Evolutionary conservation across 2,113 vertebrate species (phyloP).

Genomic region (Actinemys pallida): DNA sequence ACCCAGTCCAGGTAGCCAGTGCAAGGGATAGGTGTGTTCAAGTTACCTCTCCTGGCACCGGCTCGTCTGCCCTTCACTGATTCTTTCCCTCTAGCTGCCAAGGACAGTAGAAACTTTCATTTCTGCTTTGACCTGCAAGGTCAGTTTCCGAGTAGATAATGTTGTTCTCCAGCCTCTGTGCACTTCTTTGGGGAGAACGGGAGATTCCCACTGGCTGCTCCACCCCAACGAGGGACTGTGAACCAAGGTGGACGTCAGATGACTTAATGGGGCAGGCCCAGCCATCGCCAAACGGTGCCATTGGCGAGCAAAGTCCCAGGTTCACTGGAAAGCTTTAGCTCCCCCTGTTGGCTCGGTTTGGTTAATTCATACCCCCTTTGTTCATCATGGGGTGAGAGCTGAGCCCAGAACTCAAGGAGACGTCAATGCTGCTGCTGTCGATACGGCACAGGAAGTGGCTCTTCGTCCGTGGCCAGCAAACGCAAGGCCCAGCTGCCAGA

Average conservation of each 20-base stretch:
- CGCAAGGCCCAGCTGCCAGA: accelerated
- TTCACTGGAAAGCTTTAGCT: not conserved
- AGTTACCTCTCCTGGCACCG: accelerated
- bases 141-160: accelerated
- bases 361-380: not conserved
- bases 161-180: accelerated
- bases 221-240: accelerated
- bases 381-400: accelerated
- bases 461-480: not conserved
- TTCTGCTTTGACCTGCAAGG: not conserved
- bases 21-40: not conserved
- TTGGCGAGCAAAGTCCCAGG: not conserved
- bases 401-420: accelerated
- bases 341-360: not conserved
- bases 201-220: not conserved
- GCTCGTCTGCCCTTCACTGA: not conserved
- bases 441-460: not conserved
- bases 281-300: accelerated
- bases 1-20: not conserved
- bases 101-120: accelerated
- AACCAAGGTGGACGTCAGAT: accelerated
- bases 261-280: accelerated
- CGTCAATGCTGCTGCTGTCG: not conserved
- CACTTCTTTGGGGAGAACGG: not conserved
- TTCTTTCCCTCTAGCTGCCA: accelerated